phyloP scores from a whole-genome alignment of 2,113 vertebrate genomes.

The Bambusicola thoracicus region DNA sequence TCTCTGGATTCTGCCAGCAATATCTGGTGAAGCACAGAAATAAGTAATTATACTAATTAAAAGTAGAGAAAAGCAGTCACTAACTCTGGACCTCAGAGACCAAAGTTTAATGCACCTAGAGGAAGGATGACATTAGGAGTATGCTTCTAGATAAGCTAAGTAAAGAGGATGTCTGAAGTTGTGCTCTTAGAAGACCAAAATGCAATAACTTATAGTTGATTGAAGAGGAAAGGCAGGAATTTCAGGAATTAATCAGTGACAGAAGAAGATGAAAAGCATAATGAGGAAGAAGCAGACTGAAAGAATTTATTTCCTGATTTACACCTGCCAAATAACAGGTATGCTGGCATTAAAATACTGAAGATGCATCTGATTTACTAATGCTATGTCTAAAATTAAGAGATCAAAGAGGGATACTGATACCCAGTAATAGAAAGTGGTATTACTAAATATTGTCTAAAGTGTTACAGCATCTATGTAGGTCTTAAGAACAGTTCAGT shows the following conservation, averaged over 20 bases:
- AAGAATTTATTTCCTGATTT: background rate
- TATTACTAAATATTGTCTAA: background rate
- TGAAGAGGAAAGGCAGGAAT: background rate
- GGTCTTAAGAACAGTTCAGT: background rate
- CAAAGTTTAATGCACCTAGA: background rate
- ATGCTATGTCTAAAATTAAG: background rate
- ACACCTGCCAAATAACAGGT: background rate
- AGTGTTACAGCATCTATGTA: background rate
- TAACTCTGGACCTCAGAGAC: background rate
- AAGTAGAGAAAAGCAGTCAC: background rate
- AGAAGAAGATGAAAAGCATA: background rate
- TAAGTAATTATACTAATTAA: slow-evolving; percentile 33
- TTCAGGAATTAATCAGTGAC: background rate
- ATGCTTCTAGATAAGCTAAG: background rate
- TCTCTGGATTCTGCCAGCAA: background rate
- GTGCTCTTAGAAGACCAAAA: background rate
- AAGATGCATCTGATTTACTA: background rate
- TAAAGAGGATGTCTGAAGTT: background rate
- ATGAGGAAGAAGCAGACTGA: background rate
- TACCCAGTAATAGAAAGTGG: background rate
- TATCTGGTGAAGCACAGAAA: background rate
- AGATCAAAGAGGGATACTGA: background rate
- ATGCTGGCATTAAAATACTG: background rate
- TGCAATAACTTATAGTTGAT: background rate
- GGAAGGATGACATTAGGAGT: background rate